These are phyloP conservation scores for Tenthredo livida DNA, from an alignment of 2,888 invertebrate genomes.

Conservation along the genomic window DNA sequence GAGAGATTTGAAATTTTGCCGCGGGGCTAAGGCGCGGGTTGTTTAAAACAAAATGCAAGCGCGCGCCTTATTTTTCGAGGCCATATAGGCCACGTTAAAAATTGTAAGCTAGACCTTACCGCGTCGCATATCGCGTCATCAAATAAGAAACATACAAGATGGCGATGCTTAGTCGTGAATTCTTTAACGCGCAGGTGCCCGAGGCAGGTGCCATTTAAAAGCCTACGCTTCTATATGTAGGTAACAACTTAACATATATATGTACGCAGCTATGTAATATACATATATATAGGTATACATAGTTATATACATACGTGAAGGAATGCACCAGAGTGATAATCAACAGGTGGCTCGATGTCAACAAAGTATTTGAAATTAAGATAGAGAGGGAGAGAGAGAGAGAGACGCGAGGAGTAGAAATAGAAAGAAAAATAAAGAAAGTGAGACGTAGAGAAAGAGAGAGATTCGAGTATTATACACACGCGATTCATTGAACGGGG, in stretches of 20 bases:
- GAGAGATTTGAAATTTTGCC: neutral
- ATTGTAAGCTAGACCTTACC: neutral
- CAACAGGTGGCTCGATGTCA: conserved; percentile 46
- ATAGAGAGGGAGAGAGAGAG: neutral
- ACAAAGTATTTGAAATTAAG: conserved; percentile 2
- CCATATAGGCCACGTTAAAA: neutral
- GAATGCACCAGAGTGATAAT: conserved; percentile 17
- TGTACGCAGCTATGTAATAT: neutral
- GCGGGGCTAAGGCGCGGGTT: neutral
- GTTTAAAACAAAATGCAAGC: neutral
- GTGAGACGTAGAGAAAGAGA: conserved; percentile 3
- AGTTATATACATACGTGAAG: conserved; percentile 17
- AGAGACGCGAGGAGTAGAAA: neutral
- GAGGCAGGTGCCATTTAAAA: conserved; percentile 36
- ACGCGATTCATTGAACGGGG: neutral
- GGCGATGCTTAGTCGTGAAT: conserved; percentile 25
- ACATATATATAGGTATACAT: neutral
- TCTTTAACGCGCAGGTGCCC: conserved; percentile 11
- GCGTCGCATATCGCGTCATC: conserved; percentile 11
- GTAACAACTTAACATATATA: neutral
- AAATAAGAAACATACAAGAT: conserved; percentile 7
- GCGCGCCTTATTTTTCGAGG: conserved; percentile 3
- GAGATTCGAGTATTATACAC: neutral
- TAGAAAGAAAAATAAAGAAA: conserved; percentile 3
- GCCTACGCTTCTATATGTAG: neutral